Conservation (phyloP, 1,140 invertebrate genomes). For the Drosophila malerkotliana region DNA sequence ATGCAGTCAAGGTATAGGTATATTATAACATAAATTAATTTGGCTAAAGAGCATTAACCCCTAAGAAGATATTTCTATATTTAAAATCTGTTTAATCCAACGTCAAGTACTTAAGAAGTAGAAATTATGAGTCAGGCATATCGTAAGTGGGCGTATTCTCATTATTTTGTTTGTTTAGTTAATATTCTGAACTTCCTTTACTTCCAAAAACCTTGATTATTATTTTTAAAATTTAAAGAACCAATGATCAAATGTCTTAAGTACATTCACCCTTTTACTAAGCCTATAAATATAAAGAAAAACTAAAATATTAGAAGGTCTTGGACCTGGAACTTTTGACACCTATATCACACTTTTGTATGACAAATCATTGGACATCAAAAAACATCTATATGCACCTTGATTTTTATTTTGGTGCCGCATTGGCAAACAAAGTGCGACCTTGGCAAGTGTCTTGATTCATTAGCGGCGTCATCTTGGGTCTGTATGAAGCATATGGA, state of each 20-base stretch:
- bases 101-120: neutral
- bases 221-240: no score
- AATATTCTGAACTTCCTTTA: neutral
- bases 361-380: conserved; percentile 6
- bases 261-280: neutral
- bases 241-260: neutral
- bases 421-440: conserved; percentile 61
- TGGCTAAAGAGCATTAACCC: conserved; percentile 28
- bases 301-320: neutral
- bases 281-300: neutral
- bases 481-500: conserved; percentile 4
- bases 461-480: conserved; percentile 68
- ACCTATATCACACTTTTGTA: neutral
- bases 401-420: conserved; percentile 62
- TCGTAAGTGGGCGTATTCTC: neutral
- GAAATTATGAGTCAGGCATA: neutral
- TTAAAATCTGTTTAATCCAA: conserved; percentile 3
- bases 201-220: neutral
- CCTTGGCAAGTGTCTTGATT: conserved; percentile 71
- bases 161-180: neutral
- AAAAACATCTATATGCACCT: conserved; percentile 44
- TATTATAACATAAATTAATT: conserved; percentile 35
- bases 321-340: neutral
- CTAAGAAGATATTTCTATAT: neutral
- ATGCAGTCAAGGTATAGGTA: conserved; percentile 17